phyloP scores from a whole-genome alignment of 1,140 invertebrate genomes.

The Bombus superbus region DNA sequence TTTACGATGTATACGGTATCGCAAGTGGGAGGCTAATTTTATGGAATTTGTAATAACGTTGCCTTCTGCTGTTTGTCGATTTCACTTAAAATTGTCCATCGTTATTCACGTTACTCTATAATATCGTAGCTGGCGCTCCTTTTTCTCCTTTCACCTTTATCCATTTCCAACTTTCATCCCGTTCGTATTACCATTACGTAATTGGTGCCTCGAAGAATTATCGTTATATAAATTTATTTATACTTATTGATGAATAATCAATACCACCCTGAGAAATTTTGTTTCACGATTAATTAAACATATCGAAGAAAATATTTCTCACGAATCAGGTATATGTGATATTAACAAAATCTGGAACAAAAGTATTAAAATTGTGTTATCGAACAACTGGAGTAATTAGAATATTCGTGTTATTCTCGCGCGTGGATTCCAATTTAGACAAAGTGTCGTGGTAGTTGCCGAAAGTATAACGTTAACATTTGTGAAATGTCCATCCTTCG shows the following conservation, averaged over 20 bases:
- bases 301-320: too few species aligned
- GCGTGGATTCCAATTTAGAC: rapidly evolving
- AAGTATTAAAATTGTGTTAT: too few species aligned
- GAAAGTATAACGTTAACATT: neutral
- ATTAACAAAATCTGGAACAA: too few species aligned
- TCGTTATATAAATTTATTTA: neutral
- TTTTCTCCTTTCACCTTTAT: neutral
- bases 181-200: neutral
- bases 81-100: neutral
- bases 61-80: neutral
- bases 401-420: neutral
- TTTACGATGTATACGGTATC: neutral
- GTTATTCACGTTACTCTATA: neutral
- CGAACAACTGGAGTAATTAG: neutral
- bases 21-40: neutral
- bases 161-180: neutral
- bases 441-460: neutral
- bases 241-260: neutral
- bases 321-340: too few species aligned
- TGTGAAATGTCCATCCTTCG: neutral
- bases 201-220: neutral
- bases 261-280: too few species aligned
- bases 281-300: too few species aligned
- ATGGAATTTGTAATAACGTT: neutral
- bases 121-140: too few species aligned